phyloP scores from a whole-genome alignment of 1,140 invertebrate genomes.

The Heliconius hewitsoni region DNA sequence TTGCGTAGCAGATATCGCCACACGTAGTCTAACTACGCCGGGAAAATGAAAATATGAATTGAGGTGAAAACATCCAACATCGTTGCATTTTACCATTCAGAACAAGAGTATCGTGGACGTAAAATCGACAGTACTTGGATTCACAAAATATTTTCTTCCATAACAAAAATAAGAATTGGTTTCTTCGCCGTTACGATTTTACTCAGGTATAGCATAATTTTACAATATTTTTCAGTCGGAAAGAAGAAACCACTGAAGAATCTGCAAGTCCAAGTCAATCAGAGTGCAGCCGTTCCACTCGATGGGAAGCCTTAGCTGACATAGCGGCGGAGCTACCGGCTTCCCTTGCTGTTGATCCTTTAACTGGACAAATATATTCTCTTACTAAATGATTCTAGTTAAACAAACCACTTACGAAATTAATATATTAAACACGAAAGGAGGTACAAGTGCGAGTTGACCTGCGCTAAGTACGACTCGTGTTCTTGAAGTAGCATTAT shows the following conservation, averaged over 20 bases:
- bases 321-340: slow-evolving; percentile 77
- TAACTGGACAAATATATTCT: slow-evolving; percentile 78
- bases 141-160: too few species aligned
- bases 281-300: slow-evolving; percentile 70
- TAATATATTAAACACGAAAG: neutral
- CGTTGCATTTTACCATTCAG: too few species aligned
- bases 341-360: slow-evolving; percentile 73
- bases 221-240: neutral
- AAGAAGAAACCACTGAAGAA: slow-evolving; percentile 42
- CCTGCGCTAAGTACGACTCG: neutral
- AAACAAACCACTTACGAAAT: neutral
- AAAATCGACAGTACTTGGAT: too few species aligned
- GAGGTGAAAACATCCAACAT: too few species aligned
- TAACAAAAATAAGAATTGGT: too few species aligned
- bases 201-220: neutral
- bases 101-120: too few species aligned
- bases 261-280: slow-evolving; percentile 65
- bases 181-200: too few species aligned
- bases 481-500: slow-evolving; percentile 22
- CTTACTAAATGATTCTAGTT: slow-evolving; percentile 57
- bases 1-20: too few species aligned
- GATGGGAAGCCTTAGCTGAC: slow-evolving; percentile 80
- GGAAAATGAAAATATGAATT: too few species aligned
- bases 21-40: too few species aligned
- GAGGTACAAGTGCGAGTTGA: neutral